Conservation (phyloP, 1,140 invertebrate species). For the Charaxes varanes region DNA sequence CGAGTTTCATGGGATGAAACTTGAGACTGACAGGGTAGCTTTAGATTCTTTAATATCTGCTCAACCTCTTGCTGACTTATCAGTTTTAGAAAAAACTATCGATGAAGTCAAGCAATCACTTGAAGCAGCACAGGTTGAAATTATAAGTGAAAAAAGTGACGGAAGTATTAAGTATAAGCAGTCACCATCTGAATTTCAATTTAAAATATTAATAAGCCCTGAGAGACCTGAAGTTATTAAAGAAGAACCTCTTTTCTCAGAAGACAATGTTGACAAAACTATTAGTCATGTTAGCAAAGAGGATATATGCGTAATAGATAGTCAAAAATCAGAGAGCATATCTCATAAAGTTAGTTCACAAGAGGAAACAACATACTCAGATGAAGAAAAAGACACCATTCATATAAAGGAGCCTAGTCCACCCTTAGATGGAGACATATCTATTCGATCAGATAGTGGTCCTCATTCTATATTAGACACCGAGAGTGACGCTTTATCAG, state of each 20-base stretch:
- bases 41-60: constrained; percentile 58
- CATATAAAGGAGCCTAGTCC: constrained; percentile 59
- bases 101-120: constrained; percentile 81
- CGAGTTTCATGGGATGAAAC: constrained; percentile 76
- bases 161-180: constrained; percentile 77
- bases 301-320: constrained; percentile 44
- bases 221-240: constrained; percentile 69
- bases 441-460: constrained; percentile 68
- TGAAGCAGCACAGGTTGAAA: constrained; percentile 78
- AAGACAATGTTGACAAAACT: constrained; percentile 47
- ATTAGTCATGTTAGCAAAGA: constrained; percentile 27
- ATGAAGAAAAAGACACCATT: constrained; percentile 66
- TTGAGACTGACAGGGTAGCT: constrained; percentile 68
- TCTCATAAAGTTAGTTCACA: constrained; percentile 63
- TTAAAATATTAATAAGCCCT: constrained; percentile 74
- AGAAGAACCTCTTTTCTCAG: constrained; percentile 58
- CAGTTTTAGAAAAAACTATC: constrained; percentile 77
- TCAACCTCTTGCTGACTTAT: constrained; percentile 68
- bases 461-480: constrained; percentile 72
- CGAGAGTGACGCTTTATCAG: constrained; percentile 63
- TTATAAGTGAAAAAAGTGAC: constrained; percentile 78
- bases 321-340: constrained; percentile 48
- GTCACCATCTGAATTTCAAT: constrained; percentile 83
- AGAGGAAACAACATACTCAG: constrained; percentile 53
- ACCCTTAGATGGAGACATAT: constrained; percentile 63